Evolutionary conservation across 2,888 invertebrate genomes (phyloP), one percentile per base, ranked within the genome.

Genomic region (Lepeophtheirus nordmannii): DNA sequence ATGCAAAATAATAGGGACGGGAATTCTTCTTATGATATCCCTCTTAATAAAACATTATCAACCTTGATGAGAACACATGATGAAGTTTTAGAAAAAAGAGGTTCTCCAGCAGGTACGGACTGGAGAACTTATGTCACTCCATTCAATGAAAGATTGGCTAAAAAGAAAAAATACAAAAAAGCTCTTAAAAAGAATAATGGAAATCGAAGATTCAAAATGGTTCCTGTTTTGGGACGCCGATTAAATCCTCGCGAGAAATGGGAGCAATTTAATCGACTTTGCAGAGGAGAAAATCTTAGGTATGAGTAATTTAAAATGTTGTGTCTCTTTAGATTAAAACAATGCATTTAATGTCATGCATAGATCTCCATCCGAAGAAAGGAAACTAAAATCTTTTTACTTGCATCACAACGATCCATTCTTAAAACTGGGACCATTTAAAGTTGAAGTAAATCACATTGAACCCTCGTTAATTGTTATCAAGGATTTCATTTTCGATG

Each of bases 401-500:
- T 39, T 65, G 58, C 65, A 65, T 58, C 53, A 65, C 57, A n/a
- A 65, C 30, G 37, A 66, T 41, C 66, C 66, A n/a, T 66, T 39
- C 22, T 30, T 66, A n/a, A 11, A 30, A n/a, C 60, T 66, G 12
- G 66, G 66, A 10, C 66, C 66, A 17, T 66, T 66, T 41, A 59
- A 66, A 40, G 7, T 60, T 17, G 66, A 66, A 37, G 60, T 22
- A 41, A 12, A 22, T 10, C 9, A 17, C 40, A 37, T 39, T 12
- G 58, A 14, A n/a, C 65, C 65, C 10, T 65, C 20, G 12, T 22
- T 65, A 20, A 23, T 20, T 10, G 58, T 65, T 10, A 17, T 64
- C 14, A 20, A 56, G 14, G 17, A 64, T 10, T 53, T 64, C 37
- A 64, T 56, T 23, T 64, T 56, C 17, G 41, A 62, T 10, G 11